Percentiles rank a stretch among this genome's conserved stretches.
phyloP scores from a whole-genome alignment of 2,888 invertebrate genomes.

The Drosophila rubida region DNA sequence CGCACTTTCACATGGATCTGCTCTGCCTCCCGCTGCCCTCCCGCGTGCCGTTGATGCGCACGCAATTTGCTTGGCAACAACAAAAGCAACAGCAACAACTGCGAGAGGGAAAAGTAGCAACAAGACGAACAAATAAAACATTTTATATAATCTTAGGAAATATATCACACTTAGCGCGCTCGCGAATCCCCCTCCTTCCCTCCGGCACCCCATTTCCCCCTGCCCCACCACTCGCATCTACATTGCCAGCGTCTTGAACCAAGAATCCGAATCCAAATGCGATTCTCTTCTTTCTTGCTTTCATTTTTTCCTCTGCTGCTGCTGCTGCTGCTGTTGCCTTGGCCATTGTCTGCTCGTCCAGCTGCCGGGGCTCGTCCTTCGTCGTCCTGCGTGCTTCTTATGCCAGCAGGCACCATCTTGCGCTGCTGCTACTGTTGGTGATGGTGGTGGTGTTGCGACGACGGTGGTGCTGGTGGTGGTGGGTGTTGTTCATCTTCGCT shows the following conservation, averaged over 20 bases:
- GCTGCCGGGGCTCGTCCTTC: slow-evolving; percentile 45
- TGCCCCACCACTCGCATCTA: slow-evolving; percentile 44
- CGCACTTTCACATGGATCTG: slow-evolving; percentile 54
- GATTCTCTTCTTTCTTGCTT: slow-evolving; percentile 37
- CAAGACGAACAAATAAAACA: slow-evolving; percentile 81
- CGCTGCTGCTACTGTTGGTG: slow-evolving; percentile 41
- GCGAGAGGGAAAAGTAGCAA: slow-evolving; percentile 47
- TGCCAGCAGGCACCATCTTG: slow-evolving; percentile 76
- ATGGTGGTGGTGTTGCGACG: slow-evolving; percentile 37
- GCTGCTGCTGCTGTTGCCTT: slow-evolving; percentile 27
- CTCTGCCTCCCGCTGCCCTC: not conserved
- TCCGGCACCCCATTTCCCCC: not conserved
- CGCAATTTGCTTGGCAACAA: slow-evolving; percentile 75
- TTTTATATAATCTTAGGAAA: slow-evolving; percentile 85
- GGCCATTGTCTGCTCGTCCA: slow-evolving; percentile 63
- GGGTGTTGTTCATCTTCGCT: slow-evolving; percentile 80
- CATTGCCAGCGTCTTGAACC: slow-evolving; percentile 31
- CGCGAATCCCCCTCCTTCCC: slow-evolving; percentile 32
- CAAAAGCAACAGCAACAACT: slow-evolving; percentile 28
- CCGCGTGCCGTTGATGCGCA: slow-evolving; percentile 51
- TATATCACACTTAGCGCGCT: slow-evolving; percentile 85
- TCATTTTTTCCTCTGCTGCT: slow-evolving; percentile 19
- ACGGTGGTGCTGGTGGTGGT: slow-evolving; percentile 55
- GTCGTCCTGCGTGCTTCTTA: slow-evolving; percentile 28
- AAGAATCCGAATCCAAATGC: slow-evolving; percentile 61